Percentiles rank a stretch among this genome's conserved stretches.
phyloP scores from a whole-genome alignment of 1,140 invertebrate genomes.

The Diachasma alloeum region DNA sequence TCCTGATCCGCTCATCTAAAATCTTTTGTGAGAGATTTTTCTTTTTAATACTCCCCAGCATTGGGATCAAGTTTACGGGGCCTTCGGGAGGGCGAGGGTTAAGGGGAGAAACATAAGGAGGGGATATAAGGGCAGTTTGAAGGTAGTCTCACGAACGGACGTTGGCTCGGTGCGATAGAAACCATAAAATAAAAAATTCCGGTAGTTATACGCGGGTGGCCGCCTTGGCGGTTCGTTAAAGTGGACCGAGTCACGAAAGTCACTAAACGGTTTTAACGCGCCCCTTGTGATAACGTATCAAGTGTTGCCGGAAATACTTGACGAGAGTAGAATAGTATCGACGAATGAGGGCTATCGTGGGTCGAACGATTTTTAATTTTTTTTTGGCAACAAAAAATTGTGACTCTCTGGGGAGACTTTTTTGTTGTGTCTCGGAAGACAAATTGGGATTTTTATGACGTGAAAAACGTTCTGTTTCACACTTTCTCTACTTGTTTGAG shows the following conservation, averaged over 20 bases:
- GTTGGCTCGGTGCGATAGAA: slow-evolving; percentile 2
- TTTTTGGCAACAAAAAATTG: neutral
- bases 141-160: slow-evolving; percentile 8
- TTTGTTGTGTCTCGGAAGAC: no score
- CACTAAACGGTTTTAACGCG: slow-evolving; percentile 14
- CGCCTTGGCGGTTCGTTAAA: slow-evolving; percentile 13
- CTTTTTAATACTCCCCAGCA: neutral
- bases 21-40: neutral
- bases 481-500: no score
- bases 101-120: slow-evolving; percentile 3
- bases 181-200: slow-evolving; percentile 15
- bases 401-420: no score
- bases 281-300: slow-evolving; percentile 8
- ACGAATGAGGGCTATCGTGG: neutral
- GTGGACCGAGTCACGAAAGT: slow-evolving; percentile 15
- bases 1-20: neutral
- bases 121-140: slow-evolving; percentile 24
- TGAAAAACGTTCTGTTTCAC: no score
- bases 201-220: neutral
- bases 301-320: neutral
- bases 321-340: slow-evolving; percentile 2
- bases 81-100: neutral
- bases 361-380: neutral
- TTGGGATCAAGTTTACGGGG: neutral
- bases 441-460: no score